Base-by-base conservation (phyloP, 2,797 vertebrate genomes). In the Xerus rutilus region DNA sequence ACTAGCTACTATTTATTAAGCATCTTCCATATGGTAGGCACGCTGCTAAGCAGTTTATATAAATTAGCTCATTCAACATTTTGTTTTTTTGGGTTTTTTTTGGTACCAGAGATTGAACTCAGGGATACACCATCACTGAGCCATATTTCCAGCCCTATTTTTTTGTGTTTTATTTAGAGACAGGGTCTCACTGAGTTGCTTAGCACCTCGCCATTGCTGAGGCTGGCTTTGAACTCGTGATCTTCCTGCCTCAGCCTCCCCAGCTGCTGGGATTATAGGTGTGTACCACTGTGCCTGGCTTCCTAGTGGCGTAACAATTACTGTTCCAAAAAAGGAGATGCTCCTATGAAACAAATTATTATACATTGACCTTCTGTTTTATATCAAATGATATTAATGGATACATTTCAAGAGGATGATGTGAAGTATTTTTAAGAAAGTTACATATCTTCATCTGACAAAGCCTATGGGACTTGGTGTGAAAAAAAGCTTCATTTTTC, bases 371-470 rank as follows among this genome's bases (percentile, higher is more conserved):
- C 18, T 81, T 15, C 39, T 12, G 21, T 87, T 54, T 88, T 85
- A 70, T 59, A 45, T 70, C 43, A 78, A 77, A 87, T 74, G 45
- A 93, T 85, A 10, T 45, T 59, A 81, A 81, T 72, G 32, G 49
- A 87, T 87, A 73, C 14, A 96, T 85, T 89, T 91, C 64, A 32
- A 96, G 32, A 59, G 20, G 8, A 87, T 49, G 82, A n/a, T 49
- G 5, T 64, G 32, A 92, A 11, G 72, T 82, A 17, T 83, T 70
- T 70, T 96, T 95, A 95, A 79, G 23, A 15, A 94, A 94, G n/a
- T 88, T 82, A 76, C 17, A 86, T 69, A 5, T 21, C 64, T 96
- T 94, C 28, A 64, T 87, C 57, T 59, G 65, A 83, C 30, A 84
- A 62, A 90, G 47, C 83, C 65, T 92, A 77, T 52, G 59, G n/a